Evolutionary conservation across 2,797 vertebrate genomes (phyloP).

Genomic region (Aplochiton taeniatus): DNA sequence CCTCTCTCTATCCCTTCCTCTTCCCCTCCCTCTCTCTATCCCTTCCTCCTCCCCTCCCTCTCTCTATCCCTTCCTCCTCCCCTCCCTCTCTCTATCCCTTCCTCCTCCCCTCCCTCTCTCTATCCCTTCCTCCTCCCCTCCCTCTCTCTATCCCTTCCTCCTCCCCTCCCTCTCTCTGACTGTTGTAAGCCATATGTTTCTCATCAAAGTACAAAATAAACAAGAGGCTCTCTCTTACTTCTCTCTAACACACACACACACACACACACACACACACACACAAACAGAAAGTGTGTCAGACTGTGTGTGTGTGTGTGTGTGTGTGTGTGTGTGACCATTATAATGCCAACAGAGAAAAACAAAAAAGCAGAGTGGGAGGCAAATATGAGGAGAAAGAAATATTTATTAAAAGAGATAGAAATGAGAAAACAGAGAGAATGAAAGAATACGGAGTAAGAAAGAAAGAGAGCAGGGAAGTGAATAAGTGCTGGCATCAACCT

Average conservation of each 20-base stretch:
- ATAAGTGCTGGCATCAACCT: too few species aligned
- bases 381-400: conserved; percentile 11
- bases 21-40: too few species aligned
- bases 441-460: not conserved
- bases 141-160: not conserved
- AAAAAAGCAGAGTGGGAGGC: conserved; percentile 10
- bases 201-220: conserved; percentile 24
- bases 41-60: too few species aligned
- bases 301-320: conserved; percentile 29
- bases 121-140: not conserved
- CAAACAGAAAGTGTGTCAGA: conserved; percentile 37
- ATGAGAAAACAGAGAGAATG: not conserved
- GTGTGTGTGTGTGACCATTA: conserved; percentile 25
- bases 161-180: conserved; percentile 12
- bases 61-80: too few species aligned
- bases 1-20: too few species aligned
- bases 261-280: conserved; percentile 14
- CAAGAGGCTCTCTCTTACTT: conserved; percentile 10
- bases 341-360: conserved; percentile 6
- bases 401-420: conserved; percentile 1
- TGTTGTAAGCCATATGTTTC: conserved; percentile 20
- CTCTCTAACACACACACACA: conserved; percentile 20
- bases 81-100: too few species aligned
- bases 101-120: too few species aligned
- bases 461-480: not conserved